Conservation (phyloP, 2,113 vertebrate genomes). For the Theristicus caerulescens region DNA sequence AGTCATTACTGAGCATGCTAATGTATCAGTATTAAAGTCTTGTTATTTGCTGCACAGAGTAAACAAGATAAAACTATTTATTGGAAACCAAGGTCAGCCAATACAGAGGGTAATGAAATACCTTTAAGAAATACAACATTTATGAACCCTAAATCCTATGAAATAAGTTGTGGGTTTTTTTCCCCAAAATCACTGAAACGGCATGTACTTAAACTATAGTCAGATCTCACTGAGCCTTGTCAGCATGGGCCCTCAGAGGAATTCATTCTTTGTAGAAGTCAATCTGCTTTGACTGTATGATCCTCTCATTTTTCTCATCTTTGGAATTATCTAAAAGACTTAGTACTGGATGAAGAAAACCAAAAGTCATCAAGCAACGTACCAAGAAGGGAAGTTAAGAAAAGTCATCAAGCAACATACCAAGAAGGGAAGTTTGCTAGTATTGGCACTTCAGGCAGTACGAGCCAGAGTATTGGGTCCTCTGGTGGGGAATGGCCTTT, state of each 20-base stretch:
- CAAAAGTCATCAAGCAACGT: neutral
- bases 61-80: constrained; percentile 45
- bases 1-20: constrained; percentile 43
- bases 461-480: neutral
- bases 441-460: neutral
- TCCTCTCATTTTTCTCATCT: neutral
- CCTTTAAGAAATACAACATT: neutral
- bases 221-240: neutral
- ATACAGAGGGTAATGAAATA: neutral
- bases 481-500: neutral
- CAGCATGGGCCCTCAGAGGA: neutral
- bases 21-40: constrained; percentile 50
- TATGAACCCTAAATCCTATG: neutral
- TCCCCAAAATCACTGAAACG: neutral
- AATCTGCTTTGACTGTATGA: neutral
- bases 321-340: neutral
- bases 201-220: neutral
- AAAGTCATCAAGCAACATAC: neutral
- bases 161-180: neutral
- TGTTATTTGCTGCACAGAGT: constrained; percentile 15
- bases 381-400: neutral
- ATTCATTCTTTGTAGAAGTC: neutral
- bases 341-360: neutral
- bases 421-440: neutral
- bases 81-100: neutral